Evolutionary conservation across 2,113 vertebrate genomes (phyloP).

Genomic region (Hiodon alosoides): DNA sequence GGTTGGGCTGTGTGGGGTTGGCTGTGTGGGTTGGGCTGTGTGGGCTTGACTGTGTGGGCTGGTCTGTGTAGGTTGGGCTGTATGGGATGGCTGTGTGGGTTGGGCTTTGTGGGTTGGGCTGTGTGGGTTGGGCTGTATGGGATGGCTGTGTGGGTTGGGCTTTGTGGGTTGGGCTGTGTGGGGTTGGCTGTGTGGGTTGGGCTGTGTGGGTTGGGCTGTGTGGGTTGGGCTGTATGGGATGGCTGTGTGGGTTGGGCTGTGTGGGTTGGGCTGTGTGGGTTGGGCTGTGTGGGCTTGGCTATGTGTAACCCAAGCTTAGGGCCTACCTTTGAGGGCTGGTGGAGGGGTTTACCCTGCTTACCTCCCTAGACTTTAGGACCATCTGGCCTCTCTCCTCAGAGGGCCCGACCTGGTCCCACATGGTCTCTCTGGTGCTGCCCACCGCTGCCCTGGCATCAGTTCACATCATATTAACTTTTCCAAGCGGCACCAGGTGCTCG

Average conservation of each 20-base stretch:
- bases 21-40: too few relatives aligned
- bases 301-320: conserved; percentile 9
- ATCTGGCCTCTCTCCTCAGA: conserved; percentile 39
- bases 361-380: conserved; percentile 31
- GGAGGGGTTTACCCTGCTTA: conserved; percentile 25
- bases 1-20: too few relatives aligned
- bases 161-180: too few relatives aligned
- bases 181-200: too few relatives aligned
- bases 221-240: too few relatives aligned
- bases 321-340: conserved; percentile 21
- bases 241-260: neutral
- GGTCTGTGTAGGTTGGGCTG: too few relatives aligned
- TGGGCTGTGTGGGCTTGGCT: conserved; percentile 3
- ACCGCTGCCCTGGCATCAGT: conserved; percentile 43
- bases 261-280: neutral
- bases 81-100: too few relatives aligned
- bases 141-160: neutral
- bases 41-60: too few relatives aligned
- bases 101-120: too few relatives aligned
- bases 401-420: conserved; percentile 26
- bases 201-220: too few relatives aligned
- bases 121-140: neutral
- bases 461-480: conserved; percentile 52
- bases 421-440: conserved; percentile 21
- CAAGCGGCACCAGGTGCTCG: conserved; percentile 48